Percentiles rank a stretch among this genome's conserved stretches.
Evolutionary conservation across 2,113 vertebrate genomes (phyloP).

Genomic region (Hippoglossus stenolepis): DNA sequence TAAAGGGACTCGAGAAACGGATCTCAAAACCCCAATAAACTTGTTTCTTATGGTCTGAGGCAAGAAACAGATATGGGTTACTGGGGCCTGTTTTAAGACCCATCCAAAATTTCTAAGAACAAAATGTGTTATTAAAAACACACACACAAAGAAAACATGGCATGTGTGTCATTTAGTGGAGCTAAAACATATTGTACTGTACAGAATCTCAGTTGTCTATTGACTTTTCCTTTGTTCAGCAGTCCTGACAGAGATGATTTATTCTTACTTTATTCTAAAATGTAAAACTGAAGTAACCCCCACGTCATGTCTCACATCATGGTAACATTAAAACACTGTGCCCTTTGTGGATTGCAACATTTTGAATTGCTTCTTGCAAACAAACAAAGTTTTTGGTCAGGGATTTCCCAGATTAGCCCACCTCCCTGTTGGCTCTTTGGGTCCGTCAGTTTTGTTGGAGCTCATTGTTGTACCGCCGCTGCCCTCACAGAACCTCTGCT

Average conservation of each 20-base stretch:
- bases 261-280: neutral
- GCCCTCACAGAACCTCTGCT: constrained; percentile 37
- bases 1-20: constrained; percentile 65
- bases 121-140: neutral
- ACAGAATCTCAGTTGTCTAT: neutral
- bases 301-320: neutral
- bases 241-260: neutral
- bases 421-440: constrained; percentile 51
- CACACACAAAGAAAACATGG: neutral
- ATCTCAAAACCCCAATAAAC: constrained; percentile 58
- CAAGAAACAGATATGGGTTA: constrained; percentile 28
- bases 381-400: constrained; percentile 44
- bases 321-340: neutral
- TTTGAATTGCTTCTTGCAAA: constrained; percentile 21
- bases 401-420: constrained; percentile 61
- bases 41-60: constrained; percentile 45
- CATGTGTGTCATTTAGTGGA: too few species aligned
- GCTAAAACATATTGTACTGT: too few species aligned
- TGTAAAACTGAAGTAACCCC: neutral
- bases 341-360: neutral
- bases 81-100: constrained; percentile 19
- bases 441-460: constrained; percentile 55
- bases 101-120: neutral
- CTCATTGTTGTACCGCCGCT: constrained; percentile 55
- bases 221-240: neutral